Percentiles rank a stretch among this genome's conserved stretches.
These are phyloP conservation scores for Macrotrachela quadricornifera DNA, from an alignment of 1,140 invertebrate genomes.

Conservation along the genomic window DNA sequence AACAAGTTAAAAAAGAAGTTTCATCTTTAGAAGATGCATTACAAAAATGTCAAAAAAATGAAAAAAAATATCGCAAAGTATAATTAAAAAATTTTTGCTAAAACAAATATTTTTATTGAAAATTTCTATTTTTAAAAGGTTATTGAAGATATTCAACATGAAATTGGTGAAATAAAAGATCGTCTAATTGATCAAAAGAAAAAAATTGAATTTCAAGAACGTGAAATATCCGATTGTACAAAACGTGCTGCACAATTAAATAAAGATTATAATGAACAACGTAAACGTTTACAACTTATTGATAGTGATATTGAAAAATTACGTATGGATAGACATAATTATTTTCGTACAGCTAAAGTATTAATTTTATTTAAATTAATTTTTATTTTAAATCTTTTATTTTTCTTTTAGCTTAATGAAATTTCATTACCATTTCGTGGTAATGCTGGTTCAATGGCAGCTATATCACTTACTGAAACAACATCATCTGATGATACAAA, in stretches of 20 bases:
- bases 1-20: conserved; percentile 62
- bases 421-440: no score
- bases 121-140: conserved; percentile 25
- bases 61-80: conserved; percentile 37
- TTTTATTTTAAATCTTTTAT: no score
- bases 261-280: conserved; percentile 67
- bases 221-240: no score
- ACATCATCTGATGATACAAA: no score
- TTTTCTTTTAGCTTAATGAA: no score
- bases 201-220: conserved; percentile 42
- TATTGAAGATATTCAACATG: conserved; percentile 50
- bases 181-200: conserved; percentile 66
- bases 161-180: conserved; percentile 46
- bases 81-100: conserved; percentile 30
- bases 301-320: conserved; percentile 12
- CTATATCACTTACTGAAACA: no score
- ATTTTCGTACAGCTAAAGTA: no score
- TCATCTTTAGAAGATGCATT: conserved; percentile 37
- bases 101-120: background rate
- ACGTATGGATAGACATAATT: conserved; percentile 1
- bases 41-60: conserved; percentile 61
- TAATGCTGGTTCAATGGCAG: no score
- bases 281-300: conserved; percentile 73
- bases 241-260: conserved; percentile 39
- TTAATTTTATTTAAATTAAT: no score